Evolutionary conservation across 2,888 invertebrate genomes (phyloP), one percentile per base, ranked within the genome.

Genomic region (Eudemis profundana): DNA sequence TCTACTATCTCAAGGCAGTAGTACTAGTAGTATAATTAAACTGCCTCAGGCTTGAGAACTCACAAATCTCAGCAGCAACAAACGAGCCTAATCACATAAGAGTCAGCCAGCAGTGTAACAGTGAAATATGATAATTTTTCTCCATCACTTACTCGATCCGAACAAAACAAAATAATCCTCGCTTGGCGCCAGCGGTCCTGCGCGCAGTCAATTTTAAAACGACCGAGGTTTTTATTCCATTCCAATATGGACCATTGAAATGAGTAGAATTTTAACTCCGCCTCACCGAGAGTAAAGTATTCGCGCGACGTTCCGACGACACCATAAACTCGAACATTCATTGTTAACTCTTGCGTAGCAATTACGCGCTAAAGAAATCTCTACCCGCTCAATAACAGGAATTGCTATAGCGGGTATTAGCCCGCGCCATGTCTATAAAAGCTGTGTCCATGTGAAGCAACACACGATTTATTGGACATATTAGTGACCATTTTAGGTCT

Each of bases 81-180:
- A 71, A 68, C 68, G 73, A 71, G 73, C 74, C 77, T 77, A 76
- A 77, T 71, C 72, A 76, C 78, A 83, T 86, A 84, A 86, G 86
- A 77, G 84, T 86, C 83, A 75, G 71, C 72, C 76, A 77, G 77
- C 77, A 81, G 84, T 86, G 87, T 81, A 79, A 77, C 75, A 81
- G 80, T 88, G 84, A 88, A 86, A 85, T 88, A 88, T 88, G 85
- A 83, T 88, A 85, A 86, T 86, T 84, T 82, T 74, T 75, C 66
- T 66, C 70, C 77, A 74, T 81, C 78, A 81, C 80, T 80, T 78
- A 78, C 71, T 70, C 69, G 72, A 70, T 68, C 75, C 59, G 67
- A 74, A 75, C 78, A 81, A 68, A 69, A 67, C 56, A 71, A 72
- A 68, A 68, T 70, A 70, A 75, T 68, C 64, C 68, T 64, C 75